phyloP scores from a whole-genome alignment of 2,113 vertebrate species.

The Patagioenas fasciata region DNA sequence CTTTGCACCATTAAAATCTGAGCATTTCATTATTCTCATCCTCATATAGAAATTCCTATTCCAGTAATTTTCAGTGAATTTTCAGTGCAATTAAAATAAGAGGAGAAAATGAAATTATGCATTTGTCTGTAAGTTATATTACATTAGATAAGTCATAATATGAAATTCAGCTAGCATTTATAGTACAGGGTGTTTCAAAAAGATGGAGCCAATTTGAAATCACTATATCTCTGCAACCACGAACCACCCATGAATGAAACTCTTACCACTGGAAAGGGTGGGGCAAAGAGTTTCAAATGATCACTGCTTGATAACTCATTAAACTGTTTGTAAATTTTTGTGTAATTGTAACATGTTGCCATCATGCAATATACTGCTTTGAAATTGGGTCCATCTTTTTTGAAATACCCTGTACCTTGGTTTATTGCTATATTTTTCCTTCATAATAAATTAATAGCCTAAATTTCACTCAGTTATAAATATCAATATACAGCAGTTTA shows the following conservation, averaged over 20 bases:
- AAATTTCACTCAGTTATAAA: neutral
- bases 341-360: too few relatives aligned
- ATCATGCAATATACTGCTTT: too few relatives aligned
- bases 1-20: neutral
- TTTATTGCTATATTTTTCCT: conserved; percentile 15
- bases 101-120: neutral
- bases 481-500: neutral
- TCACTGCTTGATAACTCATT: too few relatives aligned
- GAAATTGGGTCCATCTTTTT: too few relatives aligned
- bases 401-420: neutral
- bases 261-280: too few relatives aligned
- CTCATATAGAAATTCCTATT: neutral
- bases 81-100: neutral
- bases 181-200: too few relatives aligned
- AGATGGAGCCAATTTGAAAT: too few relatives aligned
- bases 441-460: neutral
- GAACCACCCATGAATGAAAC: too few relatives aligned
- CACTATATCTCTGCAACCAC: too few relatives aligned
- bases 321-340: too few relatives aligned
- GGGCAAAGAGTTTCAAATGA: too few relatives aligned
- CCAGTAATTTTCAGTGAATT: neutral
- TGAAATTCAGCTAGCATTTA: neutral
- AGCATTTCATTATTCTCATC: neutral
- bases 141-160: neutral
- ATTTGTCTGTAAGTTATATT: neutral